phyloP scores from a whole-genome alignment of 1,140 invertebrate species.

The Drosophila nigromelanica region DNA sequence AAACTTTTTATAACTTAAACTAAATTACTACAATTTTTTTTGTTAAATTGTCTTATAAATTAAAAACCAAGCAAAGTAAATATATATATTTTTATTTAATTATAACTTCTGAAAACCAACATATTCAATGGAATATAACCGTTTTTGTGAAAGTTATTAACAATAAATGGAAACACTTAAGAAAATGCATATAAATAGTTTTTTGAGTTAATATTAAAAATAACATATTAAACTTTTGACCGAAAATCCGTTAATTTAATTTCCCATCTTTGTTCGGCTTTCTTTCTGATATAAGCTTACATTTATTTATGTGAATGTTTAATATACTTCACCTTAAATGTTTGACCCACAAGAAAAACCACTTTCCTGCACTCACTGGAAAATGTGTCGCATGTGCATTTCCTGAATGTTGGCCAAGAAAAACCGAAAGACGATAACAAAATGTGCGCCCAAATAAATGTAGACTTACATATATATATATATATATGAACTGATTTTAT shows the following conservation, averaged over 20 bases:
- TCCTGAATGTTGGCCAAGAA: slow-evolving; percentile 58
- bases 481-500: slow-evolving; percentile 47
- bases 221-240: too few relatives aligned
- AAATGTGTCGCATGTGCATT: slow-evolving; percentile 6
- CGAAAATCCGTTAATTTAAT: neutral
- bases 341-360: slow-evolving; percentile 13
- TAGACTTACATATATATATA: neutral
- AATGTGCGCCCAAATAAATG: slow-evolving; percentile 45
- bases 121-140: too few relatives aligned
- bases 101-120: too few relatives aligned
- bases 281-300: too few relatives aligned
- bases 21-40: too few relatives aligned
- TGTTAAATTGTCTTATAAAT: too few relatives aligned
- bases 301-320: neutral
- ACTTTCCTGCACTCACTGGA: neutral
- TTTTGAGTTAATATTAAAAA: too few relatives aligned
- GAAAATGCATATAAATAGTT: too few relatives aligned
- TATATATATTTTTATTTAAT: too few relatives aligned
- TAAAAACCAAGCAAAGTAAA: too few relatives aligned
- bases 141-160: too few relatives aligned
- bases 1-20: neutral
- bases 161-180: too few relatives aligned
- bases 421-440: slow-evolving; percentile 55
- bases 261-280: neutral
- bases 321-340: slow-evolving; percentile 7